Conservation (phyloP, 2,113 vertebrate species). For the Thunnus thynnus region DNA sequence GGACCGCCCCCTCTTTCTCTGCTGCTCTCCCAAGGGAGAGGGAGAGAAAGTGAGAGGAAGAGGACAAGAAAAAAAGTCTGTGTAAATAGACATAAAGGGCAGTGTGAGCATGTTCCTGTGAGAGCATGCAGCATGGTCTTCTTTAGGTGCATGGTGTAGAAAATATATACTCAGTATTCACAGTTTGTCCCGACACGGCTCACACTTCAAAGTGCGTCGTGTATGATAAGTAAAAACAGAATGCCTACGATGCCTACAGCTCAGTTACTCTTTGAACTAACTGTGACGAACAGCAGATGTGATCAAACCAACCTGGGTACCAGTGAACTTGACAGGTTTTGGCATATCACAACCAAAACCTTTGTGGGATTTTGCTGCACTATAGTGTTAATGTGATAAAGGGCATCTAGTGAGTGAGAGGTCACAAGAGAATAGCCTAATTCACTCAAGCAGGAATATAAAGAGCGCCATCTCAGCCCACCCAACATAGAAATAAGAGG, state of each 20-base stretch:
- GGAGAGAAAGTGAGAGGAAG: conserved; percentile 55
- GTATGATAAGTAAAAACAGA: conserved; percentile 21
- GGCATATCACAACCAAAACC: conserved; percentile 14
- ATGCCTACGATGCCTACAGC: conserved; percentile 13
- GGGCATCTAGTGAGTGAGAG: background rate
- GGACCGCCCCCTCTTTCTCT: conserved; percentile 66
- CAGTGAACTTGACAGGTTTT: background rate
- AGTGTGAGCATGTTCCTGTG: conserved; percentile 14
- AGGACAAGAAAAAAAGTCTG: conserved; percentile 62
- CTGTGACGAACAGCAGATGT: conserved; percentile 43
- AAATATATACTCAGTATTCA: conserved; percentile 36
- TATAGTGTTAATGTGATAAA: background rate
- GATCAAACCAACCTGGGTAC: conserved; percentile 4
- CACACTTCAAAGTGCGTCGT: conserved; percentile 41
- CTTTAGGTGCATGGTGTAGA: conserved; percentile 1
- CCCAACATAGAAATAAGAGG: conserved; percentile 22
- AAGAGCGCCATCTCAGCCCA: background rate
- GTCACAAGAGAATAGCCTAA: conserved; percentile 6
- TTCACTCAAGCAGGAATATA: background rate
- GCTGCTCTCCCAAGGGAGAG: conserved; percentile 65
- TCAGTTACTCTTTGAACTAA: conserved; percentile 28
- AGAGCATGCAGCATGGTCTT: conserved; percentile 14
- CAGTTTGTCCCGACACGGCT: conserved; percentile 18
- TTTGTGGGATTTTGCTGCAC: conserved; percentile 6
- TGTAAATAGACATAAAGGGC: conserved; percentile 32